These are phyloP conservation scores for Diarsia rubi DNA, from an alignment of 2,888 invertebrate species.

Conservation along the genomic window DNA sequence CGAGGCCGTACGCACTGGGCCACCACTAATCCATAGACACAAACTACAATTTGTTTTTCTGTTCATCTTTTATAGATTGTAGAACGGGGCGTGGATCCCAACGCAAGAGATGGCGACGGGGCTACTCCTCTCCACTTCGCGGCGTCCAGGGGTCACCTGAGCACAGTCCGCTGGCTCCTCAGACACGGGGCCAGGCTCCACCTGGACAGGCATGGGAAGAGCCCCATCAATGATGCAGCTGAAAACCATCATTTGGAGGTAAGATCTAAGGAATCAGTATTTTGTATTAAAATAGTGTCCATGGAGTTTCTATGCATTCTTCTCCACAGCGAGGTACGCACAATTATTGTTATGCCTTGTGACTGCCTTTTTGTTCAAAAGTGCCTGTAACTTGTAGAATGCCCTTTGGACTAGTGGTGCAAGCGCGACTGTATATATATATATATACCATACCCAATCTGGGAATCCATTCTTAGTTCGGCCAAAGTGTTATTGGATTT, in stretches of 20 bases:
- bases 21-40: not conserved
- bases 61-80: constrained; percentile 91
- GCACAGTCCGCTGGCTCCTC: constrained; percentile 95
- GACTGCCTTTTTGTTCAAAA: too few relatives aligned
- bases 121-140: constrained; percentile 97
- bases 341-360: too few relatives aligned
- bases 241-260: constrained; percentile 98
- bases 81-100: constrained; percentile 96
- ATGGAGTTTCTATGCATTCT: too few relatives aligned
- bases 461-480: too few relatives aligned
- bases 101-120: constrained; percentile 96
- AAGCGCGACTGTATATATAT: too few relatives aligned
- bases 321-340: too few relatives aligned
- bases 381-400: too few relatives aligned
- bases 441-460: too few relatives aligned
- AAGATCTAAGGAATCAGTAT: constrained; percentile 46
- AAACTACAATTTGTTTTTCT: not conserved
- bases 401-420: too few relatives aligned
- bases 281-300: too few relatives aligned
- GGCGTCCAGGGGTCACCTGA: constrained; percentile 95
- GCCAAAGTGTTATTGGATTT: too few relatives aligned
- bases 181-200: constrained; percentile 95
- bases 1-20: not conserved
- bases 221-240: constrained; percentile 97
- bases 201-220: constrained; percentile 96